Conservation (phyloP, 2,113 vertebrate species). For the Noturus placidus region DNA sequence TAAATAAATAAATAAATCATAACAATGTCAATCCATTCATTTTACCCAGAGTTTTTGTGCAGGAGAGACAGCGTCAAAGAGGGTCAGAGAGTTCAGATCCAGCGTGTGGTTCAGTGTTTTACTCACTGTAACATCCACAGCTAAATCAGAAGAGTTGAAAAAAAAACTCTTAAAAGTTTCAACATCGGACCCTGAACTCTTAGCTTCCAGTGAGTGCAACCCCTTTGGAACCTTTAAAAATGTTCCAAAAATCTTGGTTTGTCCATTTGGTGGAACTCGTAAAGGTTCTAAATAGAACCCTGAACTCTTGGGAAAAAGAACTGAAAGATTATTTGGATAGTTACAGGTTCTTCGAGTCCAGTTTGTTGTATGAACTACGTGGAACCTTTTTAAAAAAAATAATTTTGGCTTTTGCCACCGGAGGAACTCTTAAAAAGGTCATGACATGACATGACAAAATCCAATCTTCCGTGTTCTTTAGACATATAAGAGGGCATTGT, state of each 20-base stretch:
- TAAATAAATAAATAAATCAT: neutral
- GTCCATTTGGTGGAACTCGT: too few relatives aligned
- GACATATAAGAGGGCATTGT: too few relatives aligned
- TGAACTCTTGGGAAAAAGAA: too few relatives aligned
- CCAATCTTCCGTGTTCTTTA: too few relatives aligned
- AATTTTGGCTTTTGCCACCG: neutral
- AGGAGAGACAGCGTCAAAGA: neutral
- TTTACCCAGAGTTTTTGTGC: neutral
- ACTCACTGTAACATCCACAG: neutral
- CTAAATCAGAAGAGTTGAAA: neutral
- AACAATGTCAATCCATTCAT: neutral
- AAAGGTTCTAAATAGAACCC: too few relatives aligned
- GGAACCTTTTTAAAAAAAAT: neutral
- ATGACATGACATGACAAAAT: too few relatives aligned
- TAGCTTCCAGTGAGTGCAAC: too few relatives aligned
- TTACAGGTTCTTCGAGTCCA: neutral
- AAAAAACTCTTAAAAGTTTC: neutral
- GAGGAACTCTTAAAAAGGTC: too few relatives aligned
- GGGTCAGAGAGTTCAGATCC: neutral
- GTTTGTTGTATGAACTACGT: neutral
- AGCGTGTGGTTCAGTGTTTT: neutral
- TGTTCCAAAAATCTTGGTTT: too few relatives aligned
- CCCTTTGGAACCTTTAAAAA: too few relatives aligned
- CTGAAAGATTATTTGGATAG: neutral
- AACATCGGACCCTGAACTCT: neutral